phyloP scores from a whole-genome alignment of 2,113 vertebrate genomes.

The Tachysurus vachellii region DNA sequence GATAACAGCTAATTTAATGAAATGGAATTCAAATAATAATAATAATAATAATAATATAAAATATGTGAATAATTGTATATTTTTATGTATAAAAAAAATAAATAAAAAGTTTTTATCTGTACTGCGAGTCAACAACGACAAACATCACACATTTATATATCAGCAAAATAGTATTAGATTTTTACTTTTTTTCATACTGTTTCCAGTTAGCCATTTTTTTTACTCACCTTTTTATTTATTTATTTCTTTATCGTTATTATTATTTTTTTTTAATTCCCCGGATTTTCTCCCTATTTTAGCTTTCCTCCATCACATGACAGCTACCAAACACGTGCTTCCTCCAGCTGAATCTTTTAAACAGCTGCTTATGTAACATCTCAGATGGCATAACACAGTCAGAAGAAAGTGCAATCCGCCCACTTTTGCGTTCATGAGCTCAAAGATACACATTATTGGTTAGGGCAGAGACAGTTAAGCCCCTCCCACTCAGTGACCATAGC shows the following conservation, averaged over 20 bases:
- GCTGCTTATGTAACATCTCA: not conserved
- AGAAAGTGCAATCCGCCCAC: not conserved
- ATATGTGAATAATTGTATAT: too few species aligned
- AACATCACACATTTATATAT: too few species aligned
- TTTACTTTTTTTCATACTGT: too few species aligned
- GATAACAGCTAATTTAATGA: not conserved
- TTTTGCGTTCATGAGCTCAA: not conserved
- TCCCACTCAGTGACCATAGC: not conserved
- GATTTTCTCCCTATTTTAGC: not conserved
- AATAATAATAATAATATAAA: too few species aligned
- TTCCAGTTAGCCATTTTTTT: too few species aligned
- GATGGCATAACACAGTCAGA: not conserved
- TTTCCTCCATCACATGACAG: not conserved
- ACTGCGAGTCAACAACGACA: too few species aligned
- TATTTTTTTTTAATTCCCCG: too few species aligned
- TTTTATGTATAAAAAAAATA: not conserved
- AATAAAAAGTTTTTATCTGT: not conserved
- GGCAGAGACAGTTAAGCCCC: not conserved
- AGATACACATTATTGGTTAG: not conserved
- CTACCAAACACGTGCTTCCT: not conserved
- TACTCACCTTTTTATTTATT: too few species aligned
- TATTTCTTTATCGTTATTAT: too few species aligned
- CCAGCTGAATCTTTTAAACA: not conserved
- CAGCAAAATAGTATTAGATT: too few species aligned
- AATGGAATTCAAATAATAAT: too few species aligned